phyloP scores from a whole-genome alignment of 2,113 vertebrate genomes.

The Phoenicopterus ruber region DNA sequence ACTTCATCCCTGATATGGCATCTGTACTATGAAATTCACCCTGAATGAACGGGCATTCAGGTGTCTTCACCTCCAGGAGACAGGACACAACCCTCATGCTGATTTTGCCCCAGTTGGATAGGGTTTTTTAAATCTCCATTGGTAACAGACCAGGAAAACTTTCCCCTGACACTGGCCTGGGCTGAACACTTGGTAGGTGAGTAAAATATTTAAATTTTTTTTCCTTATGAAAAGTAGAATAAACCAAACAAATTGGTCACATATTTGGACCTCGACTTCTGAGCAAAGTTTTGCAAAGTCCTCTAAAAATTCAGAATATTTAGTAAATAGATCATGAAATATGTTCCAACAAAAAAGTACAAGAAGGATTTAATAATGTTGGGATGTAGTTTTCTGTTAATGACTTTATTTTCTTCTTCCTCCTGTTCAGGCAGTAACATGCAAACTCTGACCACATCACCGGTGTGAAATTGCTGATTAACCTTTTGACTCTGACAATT shows the following conservation, averaged over 20 bases:
- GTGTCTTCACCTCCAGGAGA: background rate
- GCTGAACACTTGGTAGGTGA: background rate
- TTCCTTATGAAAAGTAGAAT: background rate
- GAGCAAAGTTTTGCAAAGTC: background rate
- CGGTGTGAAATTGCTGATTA: slow-evolving; percentile 69
- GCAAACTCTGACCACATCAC: slow-evolving; percentile 36
- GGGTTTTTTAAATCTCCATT: background rate
- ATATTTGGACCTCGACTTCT: background rate
- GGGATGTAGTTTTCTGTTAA: background rate
- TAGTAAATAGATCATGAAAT: background rate
- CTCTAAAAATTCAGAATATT: background rate
- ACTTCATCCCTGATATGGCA: background rate
- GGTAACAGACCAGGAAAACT: background rate
- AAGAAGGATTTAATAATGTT: background rate
- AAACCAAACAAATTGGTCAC: background rate
- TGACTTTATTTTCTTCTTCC: background rate
- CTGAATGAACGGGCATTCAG: background rate
- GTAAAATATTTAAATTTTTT: background rate
- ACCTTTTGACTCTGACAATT: slow-evolving; percentile 53
- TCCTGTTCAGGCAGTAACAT: slow-evolving; percentile 12
- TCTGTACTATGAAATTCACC: background rate
- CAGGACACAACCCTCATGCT: background rate
- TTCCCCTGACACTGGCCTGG: background rate
- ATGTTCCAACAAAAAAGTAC: background rate
- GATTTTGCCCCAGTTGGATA: background rate